phyloP scores from a whole-genome alignment of 2,888 invertebrate genomes.

The Chrysomela aeneicollis region DNA sequence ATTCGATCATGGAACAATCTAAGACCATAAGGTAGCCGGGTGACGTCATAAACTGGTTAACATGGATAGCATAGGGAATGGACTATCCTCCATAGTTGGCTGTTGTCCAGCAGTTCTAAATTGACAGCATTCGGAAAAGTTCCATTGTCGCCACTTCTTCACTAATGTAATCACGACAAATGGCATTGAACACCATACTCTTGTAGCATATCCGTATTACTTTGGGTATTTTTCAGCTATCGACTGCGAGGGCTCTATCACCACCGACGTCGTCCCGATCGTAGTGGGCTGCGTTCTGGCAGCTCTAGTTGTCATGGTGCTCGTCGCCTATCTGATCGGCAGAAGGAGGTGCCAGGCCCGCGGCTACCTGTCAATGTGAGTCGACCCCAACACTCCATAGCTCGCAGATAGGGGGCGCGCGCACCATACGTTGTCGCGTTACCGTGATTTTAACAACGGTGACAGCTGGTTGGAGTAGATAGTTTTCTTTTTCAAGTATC shows the following conservation, averaged over 20 bases:
- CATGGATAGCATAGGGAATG: too few species aligned
- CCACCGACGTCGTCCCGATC: slow-evolving; percentile 94
- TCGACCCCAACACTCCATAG: slow-evolving; percentile 49
- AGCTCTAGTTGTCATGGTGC: slow-evolving; percentile 87
- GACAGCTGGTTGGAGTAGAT: background rate
- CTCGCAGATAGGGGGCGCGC: slow-evolving; percentile 41
- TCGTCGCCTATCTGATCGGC: slow-evolving; percentile 92
- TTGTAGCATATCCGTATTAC: too few species aligned
- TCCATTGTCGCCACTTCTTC: too few species aligned
- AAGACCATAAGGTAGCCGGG: too few species aligned
- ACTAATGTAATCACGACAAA: too few species aligned
- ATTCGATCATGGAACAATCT: too few species aligned
- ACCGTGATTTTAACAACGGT: background rate
- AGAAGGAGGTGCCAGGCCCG: slow-evolving; percentile 83
- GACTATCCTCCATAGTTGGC: too few species aligned
- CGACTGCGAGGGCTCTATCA: slow-evolving; percentile 76
- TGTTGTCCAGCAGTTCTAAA: too few species aligned
- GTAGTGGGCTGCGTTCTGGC: slow-evolving; percentile 95
- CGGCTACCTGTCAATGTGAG: slow-evolving; percentile 89
- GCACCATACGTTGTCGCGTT: background rate
- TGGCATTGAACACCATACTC: too few species aligned
- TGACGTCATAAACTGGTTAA: too few species aligned
- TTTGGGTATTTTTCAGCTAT: slow-evolving; percentile 64
- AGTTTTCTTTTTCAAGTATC: background rate
- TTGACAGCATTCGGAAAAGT: too few species aligned